A percentile compares a stretch with the other conserved stretches of the same genome.
phyloP scores from a whole-genome alignment of 2,113 vertebrate genomes.

The Solea senegalensis region DNA sequence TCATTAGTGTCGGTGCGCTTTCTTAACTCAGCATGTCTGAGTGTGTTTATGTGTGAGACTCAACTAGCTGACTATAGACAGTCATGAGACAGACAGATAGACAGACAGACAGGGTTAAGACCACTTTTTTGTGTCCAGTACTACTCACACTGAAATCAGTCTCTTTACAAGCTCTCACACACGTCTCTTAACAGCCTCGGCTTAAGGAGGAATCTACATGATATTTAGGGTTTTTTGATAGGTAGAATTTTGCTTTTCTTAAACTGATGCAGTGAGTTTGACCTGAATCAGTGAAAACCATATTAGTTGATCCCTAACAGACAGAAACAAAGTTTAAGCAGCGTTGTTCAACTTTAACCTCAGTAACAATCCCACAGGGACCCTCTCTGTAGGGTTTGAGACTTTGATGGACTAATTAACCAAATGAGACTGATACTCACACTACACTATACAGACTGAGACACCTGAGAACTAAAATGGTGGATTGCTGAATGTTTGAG shows the following conservation, averaged over 20 bases:
- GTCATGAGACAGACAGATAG: constrained; percentile 21
- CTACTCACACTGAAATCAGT: no score
- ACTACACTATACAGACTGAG: background rate
- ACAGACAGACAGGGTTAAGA: background rate
- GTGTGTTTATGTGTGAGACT: background rate
- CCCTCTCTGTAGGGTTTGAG: constrained; percentile 11
- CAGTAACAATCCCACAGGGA: constrained; percentile 8
- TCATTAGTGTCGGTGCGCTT: background rate
- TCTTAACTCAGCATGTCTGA: background rate
- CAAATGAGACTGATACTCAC: constrained; percentile 11
- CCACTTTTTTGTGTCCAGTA: no score
- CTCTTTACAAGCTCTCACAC: no score
- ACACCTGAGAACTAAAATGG: background rate
- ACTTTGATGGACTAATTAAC: constrained; percentile 9
- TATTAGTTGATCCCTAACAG: no score
- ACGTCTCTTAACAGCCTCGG: no score
- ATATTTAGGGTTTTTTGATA: no score
- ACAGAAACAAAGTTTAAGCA: constrained; percentile 9
- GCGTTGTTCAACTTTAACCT: constrained; percentile 26
- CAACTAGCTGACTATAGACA: background rate
- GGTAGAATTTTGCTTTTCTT: no score
- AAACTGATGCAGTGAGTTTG: no score
- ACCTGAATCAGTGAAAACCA: no score
- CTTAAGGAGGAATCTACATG: no score
- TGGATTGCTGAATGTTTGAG: constrained; percentile 4